These are phyloP conservation scores for Falco columbarius DNA, from an alignment of 2,797 vertebrate species.

Conservation along the genomic window DNA sequence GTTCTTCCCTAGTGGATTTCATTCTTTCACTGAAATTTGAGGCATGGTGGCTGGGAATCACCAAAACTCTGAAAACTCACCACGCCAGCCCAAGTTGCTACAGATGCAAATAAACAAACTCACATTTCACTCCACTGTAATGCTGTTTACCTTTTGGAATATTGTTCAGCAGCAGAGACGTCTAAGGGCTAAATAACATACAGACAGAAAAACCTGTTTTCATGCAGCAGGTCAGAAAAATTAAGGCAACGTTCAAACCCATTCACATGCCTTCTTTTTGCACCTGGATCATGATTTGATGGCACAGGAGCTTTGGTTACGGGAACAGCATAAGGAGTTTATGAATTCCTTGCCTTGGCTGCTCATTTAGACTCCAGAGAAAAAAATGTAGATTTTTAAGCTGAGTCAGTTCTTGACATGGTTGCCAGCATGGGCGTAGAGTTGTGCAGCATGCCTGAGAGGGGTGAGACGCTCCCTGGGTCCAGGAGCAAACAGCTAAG, in stretches of 20 bases:
- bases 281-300: background rate
- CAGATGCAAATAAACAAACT: background rate
- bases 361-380: background rate
- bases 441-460: background rate
- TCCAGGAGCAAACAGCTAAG: background rate
- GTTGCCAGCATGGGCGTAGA: background rate
- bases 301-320: background rate
- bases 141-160: background rate
- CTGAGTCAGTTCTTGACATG: background rate
- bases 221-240: background rate
- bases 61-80: background rate
- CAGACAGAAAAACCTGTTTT: background rate
- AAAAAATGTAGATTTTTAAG: background rate
- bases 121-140: background rate
- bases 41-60: background rate
- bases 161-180: background rate
- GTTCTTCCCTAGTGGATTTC: background rate
- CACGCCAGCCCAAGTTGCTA: background rate
- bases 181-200: background rate
- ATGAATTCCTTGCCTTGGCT: background rate
- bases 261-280: background rate
- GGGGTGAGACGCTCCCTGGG: background rate
- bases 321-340: background rate
- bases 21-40: background rate
- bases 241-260: background rate